Conservation (phyloP, 30 jellyfish, hydroid and myxozoan genomes). For the Aurelia aurita complex sp. Pacific region DNA sequence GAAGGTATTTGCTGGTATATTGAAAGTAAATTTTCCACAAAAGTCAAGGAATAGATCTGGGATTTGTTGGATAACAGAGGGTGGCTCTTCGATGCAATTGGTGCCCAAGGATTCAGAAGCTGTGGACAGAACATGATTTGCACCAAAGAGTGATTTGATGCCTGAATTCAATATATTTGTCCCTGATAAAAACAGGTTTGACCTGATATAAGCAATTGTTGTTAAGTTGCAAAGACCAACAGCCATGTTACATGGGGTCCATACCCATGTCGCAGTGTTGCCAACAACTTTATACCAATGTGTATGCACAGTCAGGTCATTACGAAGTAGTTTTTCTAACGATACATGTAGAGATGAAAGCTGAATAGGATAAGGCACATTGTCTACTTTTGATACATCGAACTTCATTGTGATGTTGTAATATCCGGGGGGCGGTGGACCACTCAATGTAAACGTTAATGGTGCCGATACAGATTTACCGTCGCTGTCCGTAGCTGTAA, state of each 20-base stretch:
- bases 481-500: conserved; percentile 58
- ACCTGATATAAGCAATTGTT: conserved; percentile 29
- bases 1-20: conserved; percentile 78
- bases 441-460: conserved; percentile 29
- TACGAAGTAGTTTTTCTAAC: conserved; percentile 34
- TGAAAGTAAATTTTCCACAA: conserved; percentile 75
- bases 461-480: conserved; percentile 19
- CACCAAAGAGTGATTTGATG: conserved; percentile 11
- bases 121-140: conserved; percentile 21
- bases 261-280: conserved; percentile 35
- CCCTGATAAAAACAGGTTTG: conserved; percentile 46
- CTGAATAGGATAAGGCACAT: conserved; percentile 56
- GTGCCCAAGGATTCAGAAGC: conserved; percentile 46
- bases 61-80: conserved; percentile 15
- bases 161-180: conserved; percentile 11
- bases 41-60: conserved; percentile 51
- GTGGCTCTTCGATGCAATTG: conserved; percentile 70
- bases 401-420: conserved; percentile 62
- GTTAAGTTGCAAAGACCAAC: conserved; percentile 40
- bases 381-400: conserved; percentile 18
- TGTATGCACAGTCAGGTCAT: conserved; percentile 43
- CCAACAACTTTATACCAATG: conserved; percentile 46
- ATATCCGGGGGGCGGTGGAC: conserved; percentile 31
- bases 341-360: conserved; percentile 3
- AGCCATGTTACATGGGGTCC: conserved; percentile 79